Evolutionary conservation across 2,797 vertebrate species (phyloP).

Genomic region (Limosa lapponica): DNA sequence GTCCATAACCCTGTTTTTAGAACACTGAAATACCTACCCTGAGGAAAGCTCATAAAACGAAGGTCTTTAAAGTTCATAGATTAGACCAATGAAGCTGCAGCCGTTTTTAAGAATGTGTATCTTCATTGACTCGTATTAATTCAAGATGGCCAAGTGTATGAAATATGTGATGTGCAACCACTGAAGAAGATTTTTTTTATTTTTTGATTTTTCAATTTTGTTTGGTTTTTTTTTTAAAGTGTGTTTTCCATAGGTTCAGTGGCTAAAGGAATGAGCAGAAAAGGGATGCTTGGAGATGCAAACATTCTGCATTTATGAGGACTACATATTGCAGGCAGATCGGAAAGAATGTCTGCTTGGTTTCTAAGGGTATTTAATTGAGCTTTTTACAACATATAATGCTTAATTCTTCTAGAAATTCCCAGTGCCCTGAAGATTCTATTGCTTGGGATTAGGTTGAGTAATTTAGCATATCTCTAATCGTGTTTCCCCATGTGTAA

Average conservation of each 20-base stretch:
- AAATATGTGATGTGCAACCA: constrained; percentile 11
- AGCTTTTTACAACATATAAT: constrained; percentile 27
- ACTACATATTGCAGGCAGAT: constrained; percentile 25
- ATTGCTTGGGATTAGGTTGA: constrained; percentile 48
- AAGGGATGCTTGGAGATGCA: constrained; percentile 8
- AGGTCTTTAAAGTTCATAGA: constrained; percentile 65
- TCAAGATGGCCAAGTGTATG: constrained; percentile 21
- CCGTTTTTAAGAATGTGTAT: constrained; percentile 10
- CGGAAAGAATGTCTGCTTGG: not conserved
- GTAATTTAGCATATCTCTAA: constrained; percentile 68
- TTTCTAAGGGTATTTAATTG: constrained; percentile 52
- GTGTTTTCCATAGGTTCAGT: constrained; percentile 31
- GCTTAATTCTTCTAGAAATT: constrained; percentile 64
- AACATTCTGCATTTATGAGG: constrained; percentile 10
- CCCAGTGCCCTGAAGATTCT: constrained; percentile 43
- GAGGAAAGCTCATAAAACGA: constrained; percentile 64
- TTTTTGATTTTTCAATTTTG: not conserved
- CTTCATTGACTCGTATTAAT: constrained; percentile 50
- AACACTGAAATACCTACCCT: constrained; percentile 62
- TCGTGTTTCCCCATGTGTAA: constrained; percentile 61
- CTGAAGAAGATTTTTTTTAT: not conserved
- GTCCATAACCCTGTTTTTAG: constrained; percentile 68
- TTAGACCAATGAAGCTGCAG: constrained; percentile 29
- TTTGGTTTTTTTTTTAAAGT: not conserved
- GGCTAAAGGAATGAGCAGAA: constrained; percentile 11